Percentiles rank a stretch among this genome's conserved stretches.
These are phyloP conservation scores for Microtus pennsylvanicus DNA, from an alignment of 2,113 vertebrate species.

Conservation along the genomic window DNA sequence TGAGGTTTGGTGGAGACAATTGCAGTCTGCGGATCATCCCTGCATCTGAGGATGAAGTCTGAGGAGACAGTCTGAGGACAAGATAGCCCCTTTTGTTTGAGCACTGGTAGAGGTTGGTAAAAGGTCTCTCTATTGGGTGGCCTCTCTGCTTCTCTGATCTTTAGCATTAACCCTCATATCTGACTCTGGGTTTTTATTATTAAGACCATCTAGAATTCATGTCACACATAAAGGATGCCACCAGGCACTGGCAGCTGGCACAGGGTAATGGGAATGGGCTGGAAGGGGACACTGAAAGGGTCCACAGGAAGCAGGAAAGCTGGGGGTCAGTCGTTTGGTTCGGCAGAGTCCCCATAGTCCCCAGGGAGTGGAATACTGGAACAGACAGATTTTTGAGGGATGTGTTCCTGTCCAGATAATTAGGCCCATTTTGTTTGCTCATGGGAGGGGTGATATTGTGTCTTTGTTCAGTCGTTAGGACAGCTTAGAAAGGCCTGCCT, in stretches of 20 bases:
- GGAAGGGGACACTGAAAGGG: neutral
- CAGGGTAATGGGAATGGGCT: neutral
- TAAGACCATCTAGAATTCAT: no score
- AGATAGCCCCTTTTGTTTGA: no score
- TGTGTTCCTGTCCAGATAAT: neutral
- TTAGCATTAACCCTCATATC: no score
- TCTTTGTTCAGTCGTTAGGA: neutral
- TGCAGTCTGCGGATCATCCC: no score
- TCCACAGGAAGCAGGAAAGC: neutral
- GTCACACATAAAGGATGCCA: neutral
- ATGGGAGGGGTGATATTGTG: neutral
- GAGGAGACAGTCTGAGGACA: no score
- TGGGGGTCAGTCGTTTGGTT: neutral
- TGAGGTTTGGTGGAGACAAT: no score
- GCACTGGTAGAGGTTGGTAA: no score
- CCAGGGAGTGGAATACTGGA: neutral
- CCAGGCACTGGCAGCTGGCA: neutral
- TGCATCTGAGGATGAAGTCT: no score
- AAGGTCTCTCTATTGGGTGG: no score
- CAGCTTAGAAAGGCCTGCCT: neutral
- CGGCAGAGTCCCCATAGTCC: neutral
- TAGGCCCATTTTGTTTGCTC: neutral
- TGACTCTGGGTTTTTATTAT: no score
- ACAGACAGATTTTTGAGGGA: neutral
- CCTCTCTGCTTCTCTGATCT: no score